These are phyloP conservation scores for Nannospalax galili DNA, from an alignment of 2,113 vertebrate species.

Conservation along the genomic window DNA sequence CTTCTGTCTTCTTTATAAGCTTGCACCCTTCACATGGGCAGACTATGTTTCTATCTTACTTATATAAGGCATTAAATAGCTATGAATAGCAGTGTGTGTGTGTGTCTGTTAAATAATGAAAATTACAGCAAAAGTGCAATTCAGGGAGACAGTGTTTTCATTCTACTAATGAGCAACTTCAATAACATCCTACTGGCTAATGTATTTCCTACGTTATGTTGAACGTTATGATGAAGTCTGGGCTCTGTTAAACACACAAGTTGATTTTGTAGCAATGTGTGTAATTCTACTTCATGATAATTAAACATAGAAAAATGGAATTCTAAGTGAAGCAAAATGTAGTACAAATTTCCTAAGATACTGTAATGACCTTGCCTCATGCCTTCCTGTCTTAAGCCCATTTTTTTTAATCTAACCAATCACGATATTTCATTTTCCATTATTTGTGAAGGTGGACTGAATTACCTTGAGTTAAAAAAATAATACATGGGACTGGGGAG, in stretches of 20 bases:
- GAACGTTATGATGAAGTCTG: background rate
- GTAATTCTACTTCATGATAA: constrained; percentile 1
- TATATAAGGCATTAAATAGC: background rate
- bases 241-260: background rate
- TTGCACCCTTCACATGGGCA: background rate
- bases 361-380: no score
- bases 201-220: background rate
- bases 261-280: background rate
- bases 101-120: constrained; percentile 14
- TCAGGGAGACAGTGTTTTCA: background rate
- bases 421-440: background rate
- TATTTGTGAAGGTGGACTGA: background rate
- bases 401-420: background rate
- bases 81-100: background rate
- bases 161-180: constrained; percentile 45
- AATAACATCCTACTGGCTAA: background rate
- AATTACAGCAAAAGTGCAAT: constrained; percentile 31
- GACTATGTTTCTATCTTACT: background rate
- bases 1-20: background rate
- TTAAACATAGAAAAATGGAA: constrained; percentile 4
- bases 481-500: background rate
- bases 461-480: background rate
- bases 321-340: background rate
- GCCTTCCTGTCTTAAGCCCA: background rate
- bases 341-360: background rate